A percentile compares a stretch with the other conserved stretches of the same genome.
These are phyloP conservation scores for Xiphophorus hellerii DNA, from an alignment of 2,113 vertebrate genomes.

Conservation along the genomic window DNA sequence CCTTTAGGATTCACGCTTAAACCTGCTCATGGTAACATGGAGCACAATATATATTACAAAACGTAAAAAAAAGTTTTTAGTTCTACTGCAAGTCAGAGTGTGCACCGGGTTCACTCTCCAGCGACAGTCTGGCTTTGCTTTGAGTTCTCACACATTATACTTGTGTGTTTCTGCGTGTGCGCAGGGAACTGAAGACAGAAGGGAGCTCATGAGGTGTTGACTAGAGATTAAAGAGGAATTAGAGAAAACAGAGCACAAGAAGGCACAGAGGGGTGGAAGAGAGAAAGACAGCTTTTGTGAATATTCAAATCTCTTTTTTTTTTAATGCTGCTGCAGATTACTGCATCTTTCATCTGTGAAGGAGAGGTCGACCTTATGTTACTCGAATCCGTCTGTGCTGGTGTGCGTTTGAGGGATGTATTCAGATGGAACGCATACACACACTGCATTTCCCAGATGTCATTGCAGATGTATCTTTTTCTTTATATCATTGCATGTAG, in stretches of 20 bases:
- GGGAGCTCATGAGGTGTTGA: constrained; percentile 70
- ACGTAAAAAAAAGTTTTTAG: not conserved
- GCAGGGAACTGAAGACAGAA: constrained; percentile 47
- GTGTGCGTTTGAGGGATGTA: constrained; percentile 12
- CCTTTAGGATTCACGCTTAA: constrained; percentile 14
- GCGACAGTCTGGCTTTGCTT: constrained; percentile 32
- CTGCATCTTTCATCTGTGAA: constrained; percentile 60
- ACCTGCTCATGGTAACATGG: not conserved
- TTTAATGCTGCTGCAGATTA: constrained; percentile 64
- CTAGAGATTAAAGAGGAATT: constrained; percentile 73
- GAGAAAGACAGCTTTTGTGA: constrained; percentile 35
- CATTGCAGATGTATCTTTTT: constrained; percentile 28
- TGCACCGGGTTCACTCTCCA: constrained; percentile 5
- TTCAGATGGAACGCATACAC: constrained; percentile 5
- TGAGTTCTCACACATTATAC: constrained; percentile 35
- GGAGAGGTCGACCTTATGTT: constrained; percentile 32
- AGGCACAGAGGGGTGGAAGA: constrained; percentile 18
- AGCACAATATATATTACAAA: not conserved
- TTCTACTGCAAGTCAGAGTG: constrained; percentile 12
- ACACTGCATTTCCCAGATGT: constrained; percentile 3
- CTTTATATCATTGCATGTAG: not conserved
- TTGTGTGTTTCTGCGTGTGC: constrained; percentile 11
- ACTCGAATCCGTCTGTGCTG: constrained; percentile 11
- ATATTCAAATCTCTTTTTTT: constrained; percentile 65
- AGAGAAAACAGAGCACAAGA: constrained; percentile 47